These are phyloP conservation scores for Brevimyrus niger DNA, from an alignment of 2,113 vertebrate species.

Conservation along the genomic window DNA sequence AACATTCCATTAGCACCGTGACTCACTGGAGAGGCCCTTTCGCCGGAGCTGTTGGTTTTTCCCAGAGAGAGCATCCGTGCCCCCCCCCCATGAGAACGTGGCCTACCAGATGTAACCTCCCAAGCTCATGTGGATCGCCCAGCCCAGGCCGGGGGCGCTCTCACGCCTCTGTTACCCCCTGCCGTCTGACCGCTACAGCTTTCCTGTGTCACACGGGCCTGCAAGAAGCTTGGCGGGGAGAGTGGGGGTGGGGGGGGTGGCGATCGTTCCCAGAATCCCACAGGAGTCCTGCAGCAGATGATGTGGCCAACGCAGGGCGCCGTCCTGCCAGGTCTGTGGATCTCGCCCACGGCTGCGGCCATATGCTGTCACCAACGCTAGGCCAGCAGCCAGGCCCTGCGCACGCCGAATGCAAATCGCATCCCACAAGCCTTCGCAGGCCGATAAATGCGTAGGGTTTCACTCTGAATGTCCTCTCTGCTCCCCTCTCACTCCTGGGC, in stretches of 20 bases:
- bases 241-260: no score
- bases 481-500: not conserved
- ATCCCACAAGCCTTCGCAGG: not conserved
- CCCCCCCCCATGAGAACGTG: constrained; percentile 37
- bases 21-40: not conserved
- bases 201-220: not conserved
- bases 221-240: no score
- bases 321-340: not conserved
- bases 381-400: not conserved
- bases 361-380: not conserved
- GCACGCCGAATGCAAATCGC: not conserved
- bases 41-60: not conserved
- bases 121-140: constrained; percentile 46
- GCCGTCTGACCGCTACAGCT: not conserved
- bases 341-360: not conserved
- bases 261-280: not conserved
- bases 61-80: not conserved
- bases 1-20: not conserved
- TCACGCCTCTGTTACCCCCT: not conserved
- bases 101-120: constrained; percentile 56
- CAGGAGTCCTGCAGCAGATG: constrained; percentile 1
- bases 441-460: not conserved
- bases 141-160: not conserved
- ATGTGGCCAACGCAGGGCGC: not conserved
- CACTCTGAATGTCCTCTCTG: not conserved